phyloP scores from a whole-genome alignment of 2,113 vertebrate species.

The Perca flavescens region DNA sequence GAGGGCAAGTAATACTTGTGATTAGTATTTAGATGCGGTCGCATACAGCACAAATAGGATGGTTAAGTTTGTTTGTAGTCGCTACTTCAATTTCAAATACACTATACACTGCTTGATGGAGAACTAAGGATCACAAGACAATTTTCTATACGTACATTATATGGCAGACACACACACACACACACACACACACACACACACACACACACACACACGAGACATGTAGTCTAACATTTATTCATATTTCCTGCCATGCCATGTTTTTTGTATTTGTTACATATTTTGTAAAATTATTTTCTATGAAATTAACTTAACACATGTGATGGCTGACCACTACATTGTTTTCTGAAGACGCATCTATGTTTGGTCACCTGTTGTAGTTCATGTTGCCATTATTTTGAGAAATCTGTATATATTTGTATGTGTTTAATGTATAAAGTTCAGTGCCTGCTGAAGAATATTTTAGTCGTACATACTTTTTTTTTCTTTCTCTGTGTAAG shows the following conservation, averaged over 20 bases:
- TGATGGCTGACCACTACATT: too few species aligned
- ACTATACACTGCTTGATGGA: neutral
- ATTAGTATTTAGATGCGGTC: conserved; percentile 22
- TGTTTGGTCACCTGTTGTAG: neutral
- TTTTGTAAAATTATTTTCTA: neutral
- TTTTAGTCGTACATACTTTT: neutral
- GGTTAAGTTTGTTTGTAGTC: neutral
- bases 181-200: too few species aligned
- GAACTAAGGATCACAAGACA: neutral
- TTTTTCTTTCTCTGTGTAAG: neutral
- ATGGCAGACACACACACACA: too few species aligned
- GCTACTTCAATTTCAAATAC: neutral
- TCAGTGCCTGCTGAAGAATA: neutral
- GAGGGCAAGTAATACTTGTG: conserved; percentile 38
- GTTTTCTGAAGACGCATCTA: too few species aligned
- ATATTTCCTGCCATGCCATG: neutral
- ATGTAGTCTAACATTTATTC: neutral
- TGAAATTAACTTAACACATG: neutral
- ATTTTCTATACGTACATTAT: neutral
- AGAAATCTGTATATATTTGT: neutral
- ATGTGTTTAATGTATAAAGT: neutral
- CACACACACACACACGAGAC: too few species aligned
- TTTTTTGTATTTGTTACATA: neutral
- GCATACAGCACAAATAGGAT: neutral
- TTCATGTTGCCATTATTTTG: neutral